Conservation (phyloP, 2,888 invertebrate species). For the Griposia aprilina region DNA sequence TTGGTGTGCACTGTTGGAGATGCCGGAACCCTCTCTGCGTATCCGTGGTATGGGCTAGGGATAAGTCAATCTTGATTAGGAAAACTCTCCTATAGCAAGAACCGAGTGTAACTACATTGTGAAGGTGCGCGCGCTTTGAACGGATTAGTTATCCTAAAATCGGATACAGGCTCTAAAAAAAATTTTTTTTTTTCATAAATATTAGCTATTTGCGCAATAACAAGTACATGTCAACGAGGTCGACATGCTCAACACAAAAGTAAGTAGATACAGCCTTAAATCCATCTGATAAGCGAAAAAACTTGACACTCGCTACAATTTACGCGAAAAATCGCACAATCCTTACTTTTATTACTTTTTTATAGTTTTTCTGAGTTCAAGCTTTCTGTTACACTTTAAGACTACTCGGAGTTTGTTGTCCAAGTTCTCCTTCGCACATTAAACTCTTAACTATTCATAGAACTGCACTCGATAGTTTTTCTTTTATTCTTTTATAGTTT, state of each 20-base stretch:
- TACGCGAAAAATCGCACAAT: conserved; percentile 47
- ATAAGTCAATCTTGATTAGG: background rate
- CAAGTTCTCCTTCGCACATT: conserved; percentile 44
- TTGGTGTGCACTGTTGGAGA: background rate
- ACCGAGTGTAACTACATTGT: background rate
- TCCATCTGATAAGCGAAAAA: conserved; percentile 46
- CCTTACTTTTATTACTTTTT: conserved; percentile 56
- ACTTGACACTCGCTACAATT: conserved; percentile 54
- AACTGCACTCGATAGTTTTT: conserved; percentile 42
- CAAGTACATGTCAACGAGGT: conserved; percentile 24
- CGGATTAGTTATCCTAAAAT: background rate
- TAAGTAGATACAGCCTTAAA: conserved; percentile 38
- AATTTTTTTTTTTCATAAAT: conserved; percentile 6
- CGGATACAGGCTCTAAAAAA: background rate
- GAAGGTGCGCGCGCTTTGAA: background rate
- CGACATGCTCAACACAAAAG: conserved; percentile 29
- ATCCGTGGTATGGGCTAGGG: background rate
- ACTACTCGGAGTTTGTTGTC: conserved; percentile 36
- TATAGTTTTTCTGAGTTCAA: conserved; percentile 36
- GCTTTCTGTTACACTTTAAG: conserved; percentile 47
- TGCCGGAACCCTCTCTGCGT: background rate
- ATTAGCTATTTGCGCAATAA: conserved; percentile 30
- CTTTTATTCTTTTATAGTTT: conserved; percentile 19
- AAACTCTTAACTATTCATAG: conserved; percentile 56
- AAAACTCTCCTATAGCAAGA: background rate